Evolutionary conservation across 2,113 vertebrate species (phyloP).

Genomic region (Pseudopodoces humilis): DNA sequence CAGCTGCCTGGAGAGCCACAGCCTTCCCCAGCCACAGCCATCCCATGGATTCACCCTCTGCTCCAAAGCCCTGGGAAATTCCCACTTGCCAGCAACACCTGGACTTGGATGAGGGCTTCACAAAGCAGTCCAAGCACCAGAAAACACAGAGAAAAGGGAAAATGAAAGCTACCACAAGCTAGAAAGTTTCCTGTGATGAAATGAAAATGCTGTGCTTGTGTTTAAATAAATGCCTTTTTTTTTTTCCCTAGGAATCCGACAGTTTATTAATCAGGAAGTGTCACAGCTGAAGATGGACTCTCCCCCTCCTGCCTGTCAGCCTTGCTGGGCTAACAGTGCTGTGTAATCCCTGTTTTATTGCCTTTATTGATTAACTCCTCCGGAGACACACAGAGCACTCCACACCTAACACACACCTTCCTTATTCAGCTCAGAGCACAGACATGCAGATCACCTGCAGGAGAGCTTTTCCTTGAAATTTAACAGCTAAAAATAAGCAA

Average conservation of each 20-base stretch:
- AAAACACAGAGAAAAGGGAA: fast-evolving
- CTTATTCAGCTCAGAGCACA: not conserved
- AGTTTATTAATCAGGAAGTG: not conserved
- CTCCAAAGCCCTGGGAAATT: not conserved
- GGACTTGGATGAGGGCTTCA: not conserved
- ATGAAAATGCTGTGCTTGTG: not conserved
- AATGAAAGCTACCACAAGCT: not conserved
- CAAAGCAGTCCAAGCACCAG: not conserved
- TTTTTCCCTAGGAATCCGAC: fast-evolving
- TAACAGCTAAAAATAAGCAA: not conserved
- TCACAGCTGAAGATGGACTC: not conserved
- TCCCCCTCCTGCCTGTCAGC: not conserved
- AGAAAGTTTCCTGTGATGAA: not conserved
- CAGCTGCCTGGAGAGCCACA: not conserved
- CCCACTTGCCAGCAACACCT: not conserved
- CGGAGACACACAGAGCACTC: not conserved
- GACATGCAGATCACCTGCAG: not conserved
- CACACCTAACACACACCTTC: not conserved
- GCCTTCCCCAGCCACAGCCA: not conserved
- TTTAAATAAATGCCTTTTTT: not conserved
- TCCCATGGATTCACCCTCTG: not conserved
- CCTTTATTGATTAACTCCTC: not conserved
- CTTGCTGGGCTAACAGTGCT: not conserved
- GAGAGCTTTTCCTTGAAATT: not conserved
- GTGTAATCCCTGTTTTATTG: not conserved